Base-by-base conservation (phyloP, 2,113 vertebrate species). In the Ameiurus melas region DNA sequence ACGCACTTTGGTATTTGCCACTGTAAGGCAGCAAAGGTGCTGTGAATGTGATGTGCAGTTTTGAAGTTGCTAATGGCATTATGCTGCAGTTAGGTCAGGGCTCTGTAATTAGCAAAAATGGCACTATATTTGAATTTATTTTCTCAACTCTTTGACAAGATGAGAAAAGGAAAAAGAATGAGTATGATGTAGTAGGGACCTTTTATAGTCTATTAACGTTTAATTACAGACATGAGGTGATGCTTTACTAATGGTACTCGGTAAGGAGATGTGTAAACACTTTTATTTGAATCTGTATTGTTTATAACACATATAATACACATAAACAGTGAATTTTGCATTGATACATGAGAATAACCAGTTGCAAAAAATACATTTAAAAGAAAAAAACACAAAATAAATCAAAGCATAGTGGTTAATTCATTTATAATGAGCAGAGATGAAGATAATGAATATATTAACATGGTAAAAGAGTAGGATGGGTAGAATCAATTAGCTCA, bases 401-500 rank as follows among this genome's bases (percentile, higher is more conserved):
- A 47, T 60, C 79, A 89, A 86, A 43, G 10, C 9, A 62, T 17
- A 58, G 88, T 71, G 84, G 80, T 51, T 89, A 80, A 81, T 51
- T 85, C 68, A 82, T 89, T 77, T 77, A 85, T 73, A 62, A 89
- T 78, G 25, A 66, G 75, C 84, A 71, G 47, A 70, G 84, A 70
- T 58, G 55, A 77, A 82, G 73, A 70, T 8, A 86, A 25, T 33
- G 36, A 47, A 89, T 71, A 81, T 85, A 88, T 88, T 43, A 83
- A 85, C 62, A 81, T 79, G 43, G 71, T 88, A 60, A 88, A 80
- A 79, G 75, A 51, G 64, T 47, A 14, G 71, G 77, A 82, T 73
- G 88, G 80, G 70, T 83, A 81, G 53, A 89, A 89, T 60, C 88
- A 79, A 86, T 89, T 89, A 89, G 88, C 66, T 13, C 17, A 68